These are phyloP conservation scores for Hesperia comma DNA, from an alignment of 2,888 invertebrate species.

Conservation along the genomic window DNA sequence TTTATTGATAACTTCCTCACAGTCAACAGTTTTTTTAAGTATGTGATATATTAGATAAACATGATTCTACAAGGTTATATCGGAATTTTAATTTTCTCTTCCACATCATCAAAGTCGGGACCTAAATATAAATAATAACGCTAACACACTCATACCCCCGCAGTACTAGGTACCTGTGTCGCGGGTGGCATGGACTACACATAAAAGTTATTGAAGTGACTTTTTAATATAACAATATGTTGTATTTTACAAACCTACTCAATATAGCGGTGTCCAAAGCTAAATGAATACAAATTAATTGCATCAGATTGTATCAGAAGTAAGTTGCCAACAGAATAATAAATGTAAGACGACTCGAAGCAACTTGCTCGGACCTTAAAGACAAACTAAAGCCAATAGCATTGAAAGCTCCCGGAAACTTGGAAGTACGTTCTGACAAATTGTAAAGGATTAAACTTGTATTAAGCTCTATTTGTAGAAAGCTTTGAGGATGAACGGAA, in stretches of 20 bases:
- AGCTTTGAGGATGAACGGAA: constrained; percentile 13
- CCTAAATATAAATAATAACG: too few species aligned
- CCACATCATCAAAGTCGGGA: too few species aligned
- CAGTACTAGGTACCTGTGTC: too few species aligned
- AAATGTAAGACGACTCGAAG: constrained; percentile 31
- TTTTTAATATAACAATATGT: too few species aligned
- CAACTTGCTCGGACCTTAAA: constrained; percentile 35
- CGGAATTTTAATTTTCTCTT: too few species aligned
- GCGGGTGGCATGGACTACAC: too few species aligned
- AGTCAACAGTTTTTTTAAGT: too few species aligned
- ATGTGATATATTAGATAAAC: too few species aligned
- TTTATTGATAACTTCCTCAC: too few species aligned
- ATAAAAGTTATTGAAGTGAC: too few species aligned
- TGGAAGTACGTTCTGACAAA: constrained; percentile 35
- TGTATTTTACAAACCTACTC: neutral
- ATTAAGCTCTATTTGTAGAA: constrained; percentile 36
- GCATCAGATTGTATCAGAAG: constrained; percentile 28
- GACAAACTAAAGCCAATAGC: constrained; percentile 37
- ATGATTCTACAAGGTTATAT: too few species aligned
- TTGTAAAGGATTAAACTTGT: constrained; percentile 38
- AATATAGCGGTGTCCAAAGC: constrained; percentile 1
- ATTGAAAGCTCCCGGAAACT: constrained; percentile 37
- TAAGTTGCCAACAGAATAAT: constrained; percentile 35
- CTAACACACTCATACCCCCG: too few species aligned
- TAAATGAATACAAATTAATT: constrained; percentile 22